Percentiles rank a stretch among this genome's conserved stretches.
phyloP scores from a whole-genome alignment of 2,113 vertebrate genomes.

The Tachuris rubrigastra region DNA sequence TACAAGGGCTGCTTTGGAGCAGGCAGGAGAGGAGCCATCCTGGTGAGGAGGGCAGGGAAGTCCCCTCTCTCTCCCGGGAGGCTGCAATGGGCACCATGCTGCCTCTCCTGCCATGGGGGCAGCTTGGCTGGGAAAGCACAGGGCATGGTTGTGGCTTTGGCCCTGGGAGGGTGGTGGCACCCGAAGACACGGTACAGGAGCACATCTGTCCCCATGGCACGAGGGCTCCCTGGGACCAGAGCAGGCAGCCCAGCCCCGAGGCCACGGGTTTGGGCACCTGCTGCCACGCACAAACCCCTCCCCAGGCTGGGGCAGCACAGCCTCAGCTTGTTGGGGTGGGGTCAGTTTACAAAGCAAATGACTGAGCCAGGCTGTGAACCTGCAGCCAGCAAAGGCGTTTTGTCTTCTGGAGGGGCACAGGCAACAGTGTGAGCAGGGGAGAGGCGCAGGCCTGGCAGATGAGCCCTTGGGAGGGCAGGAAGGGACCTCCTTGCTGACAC shows the following conservation, averaged over 20 bases:
- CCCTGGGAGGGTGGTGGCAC: neutral
- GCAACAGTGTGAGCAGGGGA: neutral
- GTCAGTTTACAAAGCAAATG: neutral
- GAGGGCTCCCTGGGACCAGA: rapidly evolving
- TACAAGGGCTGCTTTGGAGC: neutral
- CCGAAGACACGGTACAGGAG: neutral
- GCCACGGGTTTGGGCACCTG: rapidly evolving
- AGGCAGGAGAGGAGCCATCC: neutral
- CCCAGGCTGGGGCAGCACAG: neutral
- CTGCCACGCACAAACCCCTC: conserved; percentile 1
- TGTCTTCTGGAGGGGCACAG: neutral
- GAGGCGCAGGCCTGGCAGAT: neutral
- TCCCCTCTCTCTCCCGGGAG: rapidly evolving
- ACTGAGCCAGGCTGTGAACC: neutral
- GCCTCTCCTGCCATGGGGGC: neutral
- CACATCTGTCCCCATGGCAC: rapidly evolving
- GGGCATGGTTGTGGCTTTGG: neutral
- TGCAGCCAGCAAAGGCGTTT: neutral
- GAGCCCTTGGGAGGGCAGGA: neutral
- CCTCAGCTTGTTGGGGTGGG: neutral
- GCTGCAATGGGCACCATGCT: neutral
- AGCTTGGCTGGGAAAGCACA: neutral
- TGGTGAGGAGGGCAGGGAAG: neutral
- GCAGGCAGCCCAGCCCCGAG: rapidly evolving
- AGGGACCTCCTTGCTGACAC: neutral